A percentile compares a stretch with the other conserved stretches of the same genome.
phyloP scores from a whole-genome alignment of 2,113 vertebrate genomes.

The Archocentrus centrarchus region DNA sequence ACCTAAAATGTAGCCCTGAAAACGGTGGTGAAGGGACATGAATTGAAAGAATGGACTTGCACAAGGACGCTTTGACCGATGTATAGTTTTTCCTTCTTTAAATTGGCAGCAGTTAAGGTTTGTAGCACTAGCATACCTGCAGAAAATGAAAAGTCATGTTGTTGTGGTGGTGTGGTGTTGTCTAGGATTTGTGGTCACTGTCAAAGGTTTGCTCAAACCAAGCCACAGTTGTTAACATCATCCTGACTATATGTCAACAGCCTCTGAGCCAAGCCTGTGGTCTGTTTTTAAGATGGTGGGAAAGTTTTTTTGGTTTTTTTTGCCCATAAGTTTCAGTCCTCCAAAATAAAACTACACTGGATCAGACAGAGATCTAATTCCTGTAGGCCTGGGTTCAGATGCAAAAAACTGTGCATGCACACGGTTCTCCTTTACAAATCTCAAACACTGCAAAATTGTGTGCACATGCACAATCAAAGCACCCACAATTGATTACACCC shows the following conservation, averaged over 20 bases:
- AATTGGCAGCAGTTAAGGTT: background rate
- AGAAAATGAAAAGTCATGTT: constrained; percentile 28
- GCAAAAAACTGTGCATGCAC: background rate
- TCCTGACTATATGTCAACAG: constrained; percentile 44
- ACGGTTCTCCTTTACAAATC: background rate
- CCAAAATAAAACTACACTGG: background rate
- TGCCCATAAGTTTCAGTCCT: background rate
- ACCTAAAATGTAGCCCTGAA: background rate
- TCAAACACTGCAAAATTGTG: background rate
- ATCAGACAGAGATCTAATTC: background rate
- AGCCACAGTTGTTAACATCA: constrained; percentile 53
- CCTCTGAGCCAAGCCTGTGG: constrained; percentile 34
- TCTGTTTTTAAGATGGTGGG: constrained; percentile 5
- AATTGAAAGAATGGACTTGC: background rate
- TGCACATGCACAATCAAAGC: background rate
- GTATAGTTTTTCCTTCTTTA: constrained; percentile 13
- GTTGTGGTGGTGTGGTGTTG: constrained; percentile 15
- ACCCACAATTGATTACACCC: too few species aligned
- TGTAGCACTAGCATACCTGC: background rate
- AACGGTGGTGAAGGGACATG: background rate
- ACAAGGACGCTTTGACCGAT: background rate
- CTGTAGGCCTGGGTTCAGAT: background rate
- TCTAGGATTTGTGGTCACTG: constrained; percentile 29
- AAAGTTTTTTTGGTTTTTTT: background rate
- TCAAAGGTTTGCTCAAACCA: constrained; percentile 29